Evolutionary conservation across 2,888 invertebrate genomes (phyloP).

Genomic region (Chloroclystis v-ata): DNA sequence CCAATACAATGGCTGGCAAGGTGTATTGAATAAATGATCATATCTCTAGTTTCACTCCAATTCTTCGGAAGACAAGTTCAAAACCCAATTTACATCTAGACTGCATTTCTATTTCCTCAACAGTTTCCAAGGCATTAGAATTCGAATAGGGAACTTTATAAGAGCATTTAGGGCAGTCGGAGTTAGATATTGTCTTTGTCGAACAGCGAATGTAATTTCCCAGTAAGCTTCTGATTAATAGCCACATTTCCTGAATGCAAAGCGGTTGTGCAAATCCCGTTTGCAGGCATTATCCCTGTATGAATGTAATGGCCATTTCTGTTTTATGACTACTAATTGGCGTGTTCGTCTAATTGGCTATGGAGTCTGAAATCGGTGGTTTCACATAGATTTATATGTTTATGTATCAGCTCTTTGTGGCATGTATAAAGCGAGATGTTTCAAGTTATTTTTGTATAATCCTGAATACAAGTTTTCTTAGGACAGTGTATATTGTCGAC

Average conservation of each 20-base stretch:
- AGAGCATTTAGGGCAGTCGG: constrained; percentile 4
- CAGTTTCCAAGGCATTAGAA: constrained; percentile 13
- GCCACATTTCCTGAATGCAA: constrained; percentile 24
- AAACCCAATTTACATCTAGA: constrained; percentile 13
- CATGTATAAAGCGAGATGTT: too few species aligned
- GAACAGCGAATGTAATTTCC: constrained; percentile 24
- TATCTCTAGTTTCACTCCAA: neutral
- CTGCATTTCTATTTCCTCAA: constrained; percentile 10
- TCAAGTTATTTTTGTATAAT: too few species aligned
- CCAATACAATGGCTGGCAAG: too few species aligned
- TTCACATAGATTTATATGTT: neutral
- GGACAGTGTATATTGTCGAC: too few species aligned
- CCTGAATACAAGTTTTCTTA: too few species aligned
- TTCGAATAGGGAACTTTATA: neutral
- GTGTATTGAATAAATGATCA: neutral
- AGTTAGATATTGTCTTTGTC: constrained; percentile 16
- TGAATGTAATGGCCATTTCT: constrained; percentile 23
- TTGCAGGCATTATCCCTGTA: constrained; percentile 22
- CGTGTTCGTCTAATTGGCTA: constrained; percentile 3
- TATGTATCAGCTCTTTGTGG: too few species aligned
- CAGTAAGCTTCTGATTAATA: constrained; percentile 27
- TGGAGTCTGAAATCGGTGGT: neutral
- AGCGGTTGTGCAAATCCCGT: constrained; percentile 25
- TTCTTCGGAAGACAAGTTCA: neutral
- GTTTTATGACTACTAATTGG: constrained; percentile 17